Conservation (phyloP, 2,888 invertebrate species). For the Lasiommata megera region DNA sequence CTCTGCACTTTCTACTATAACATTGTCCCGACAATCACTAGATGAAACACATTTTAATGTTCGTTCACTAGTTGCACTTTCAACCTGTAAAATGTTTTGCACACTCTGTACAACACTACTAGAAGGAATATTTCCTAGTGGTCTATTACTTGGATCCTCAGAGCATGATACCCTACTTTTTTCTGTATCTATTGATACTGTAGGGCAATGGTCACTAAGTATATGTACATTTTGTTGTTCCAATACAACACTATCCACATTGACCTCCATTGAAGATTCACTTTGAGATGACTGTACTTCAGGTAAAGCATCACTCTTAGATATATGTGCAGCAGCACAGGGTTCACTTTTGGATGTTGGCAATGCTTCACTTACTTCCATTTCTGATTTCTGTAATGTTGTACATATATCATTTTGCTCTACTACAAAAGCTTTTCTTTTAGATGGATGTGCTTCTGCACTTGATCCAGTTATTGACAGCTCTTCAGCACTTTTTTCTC, state of each 20-base stretch:
- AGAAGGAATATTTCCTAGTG: conserved; percentile 47
- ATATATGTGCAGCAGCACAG: not conserved
- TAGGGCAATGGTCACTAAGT: conserved; percentile 33
- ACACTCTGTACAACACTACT: conserved; percentile 58
- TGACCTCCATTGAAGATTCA: conserved; percentile 32
- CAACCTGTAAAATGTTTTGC: conserved; percentile 50
- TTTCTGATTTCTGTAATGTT: no score
- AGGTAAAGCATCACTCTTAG: not conserved
- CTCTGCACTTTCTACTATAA: conserved; percentile 72
- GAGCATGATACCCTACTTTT: conserved; percentile 34
- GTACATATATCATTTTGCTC: no score
- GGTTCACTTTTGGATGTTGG: not conserved
- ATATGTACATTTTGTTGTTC: conserved; percentile 44
- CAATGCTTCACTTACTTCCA: no score
- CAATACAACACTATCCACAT: conserved; percentile 40
- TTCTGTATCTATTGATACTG: conserved; percentile 31
- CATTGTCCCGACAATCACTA: conserved; percentile 69
- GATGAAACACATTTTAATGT: conserved; percentile 71
- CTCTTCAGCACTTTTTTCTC: no score
- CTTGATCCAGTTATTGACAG: not conserved
- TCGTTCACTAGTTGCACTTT: conserved; percentile 57
- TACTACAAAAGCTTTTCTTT: no score
- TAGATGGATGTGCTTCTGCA: not conserved
- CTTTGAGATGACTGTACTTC: conserved; percentile 7
- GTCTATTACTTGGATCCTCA: conserved; percentile 30